phyloP scores from a whole-genome alignment of 2,888 invertebrate genomes.

The Dysmachus trigonus region DNA sequence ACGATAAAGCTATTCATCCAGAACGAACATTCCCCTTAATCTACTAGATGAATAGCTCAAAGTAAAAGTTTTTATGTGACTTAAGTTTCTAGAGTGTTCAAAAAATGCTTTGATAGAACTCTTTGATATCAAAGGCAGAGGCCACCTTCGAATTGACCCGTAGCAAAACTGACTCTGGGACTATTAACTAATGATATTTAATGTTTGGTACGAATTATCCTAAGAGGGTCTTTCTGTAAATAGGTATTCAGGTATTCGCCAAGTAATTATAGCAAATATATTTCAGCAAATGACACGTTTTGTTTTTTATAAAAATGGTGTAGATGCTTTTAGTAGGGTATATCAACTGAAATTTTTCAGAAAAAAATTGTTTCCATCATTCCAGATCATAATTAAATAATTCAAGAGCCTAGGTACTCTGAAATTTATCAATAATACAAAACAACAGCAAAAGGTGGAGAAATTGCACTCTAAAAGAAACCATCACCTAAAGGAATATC shows the following conservation, averaged over 20 bases:
- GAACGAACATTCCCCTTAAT: too few species aligned
- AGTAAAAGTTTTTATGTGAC: neutral
- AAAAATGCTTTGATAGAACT: neutral
- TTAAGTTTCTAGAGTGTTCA: neutral
- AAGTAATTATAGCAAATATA: too few species aligned
- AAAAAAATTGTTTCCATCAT: neutral
- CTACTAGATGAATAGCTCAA: too few species aligned
- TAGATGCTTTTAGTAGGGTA: too few species aligned
- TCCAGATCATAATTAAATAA: neutral
- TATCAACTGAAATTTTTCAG: neutral
- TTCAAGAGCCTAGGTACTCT: neutral
- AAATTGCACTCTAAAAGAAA: neutral
- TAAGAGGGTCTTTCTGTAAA: neutral
- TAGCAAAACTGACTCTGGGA: too few species aligned
- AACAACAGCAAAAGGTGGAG: neutral
- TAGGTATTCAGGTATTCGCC: neutral
- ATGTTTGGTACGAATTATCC: too few species aligned
- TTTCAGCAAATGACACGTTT: too few species aligned
- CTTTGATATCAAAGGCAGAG: neutral
- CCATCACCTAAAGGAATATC: neutral
- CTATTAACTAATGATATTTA: too few species aligned
- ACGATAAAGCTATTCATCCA: too few species aligned
- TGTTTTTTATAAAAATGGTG: too few species aligned
- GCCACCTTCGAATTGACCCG: neutral
- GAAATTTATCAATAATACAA: neutral